phyloP scores from a whole-genome alignment of 1,140 invertebrate genomes.

The Apis laboriosa region DNA sequence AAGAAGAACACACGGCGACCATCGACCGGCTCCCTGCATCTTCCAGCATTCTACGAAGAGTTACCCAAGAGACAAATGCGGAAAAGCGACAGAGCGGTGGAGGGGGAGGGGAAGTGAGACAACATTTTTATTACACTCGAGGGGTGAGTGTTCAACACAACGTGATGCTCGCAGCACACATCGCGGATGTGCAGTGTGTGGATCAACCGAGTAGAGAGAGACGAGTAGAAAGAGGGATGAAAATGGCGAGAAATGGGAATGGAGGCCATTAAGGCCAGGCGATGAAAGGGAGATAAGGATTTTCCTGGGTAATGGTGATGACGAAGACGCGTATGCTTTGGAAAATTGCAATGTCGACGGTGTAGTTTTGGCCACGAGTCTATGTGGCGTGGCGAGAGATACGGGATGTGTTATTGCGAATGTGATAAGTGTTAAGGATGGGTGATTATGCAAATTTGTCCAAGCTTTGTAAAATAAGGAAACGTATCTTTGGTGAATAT shows the following conservation, averaged over 20 bases:
- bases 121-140: conserved; percentile 27
- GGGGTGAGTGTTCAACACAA: neutral
- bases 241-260: neutral
- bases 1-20: neutral
- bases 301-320: neutral
- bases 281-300: conserved; percentile 5
- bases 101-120: neutral
- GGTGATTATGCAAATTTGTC: too few relatives aligned
- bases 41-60: neutral
- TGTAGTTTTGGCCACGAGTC: neutral
- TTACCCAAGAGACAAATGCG: neutral
- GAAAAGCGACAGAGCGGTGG: neutral
- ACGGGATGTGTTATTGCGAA: neutral
- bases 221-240: neutral
- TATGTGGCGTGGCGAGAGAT: too few relatives aligned
- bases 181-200: neutral
- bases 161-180: neutral
- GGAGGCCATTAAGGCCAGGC: neutral
- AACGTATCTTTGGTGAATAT: too few relatives aligned
- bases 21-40: neutral
- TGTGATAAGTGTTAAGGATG: neutral
- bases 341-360: neutral
- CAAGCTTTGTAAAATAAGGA: too few relatives aligned
- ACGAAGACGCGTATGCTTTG: neutral
- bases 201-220: neutral